Evolutionary conservation across 2,113 vertebrate genomes (phyloP), one percentile per base, ranked within the genome.

Genomic region (Aix galericulata): DNA sequence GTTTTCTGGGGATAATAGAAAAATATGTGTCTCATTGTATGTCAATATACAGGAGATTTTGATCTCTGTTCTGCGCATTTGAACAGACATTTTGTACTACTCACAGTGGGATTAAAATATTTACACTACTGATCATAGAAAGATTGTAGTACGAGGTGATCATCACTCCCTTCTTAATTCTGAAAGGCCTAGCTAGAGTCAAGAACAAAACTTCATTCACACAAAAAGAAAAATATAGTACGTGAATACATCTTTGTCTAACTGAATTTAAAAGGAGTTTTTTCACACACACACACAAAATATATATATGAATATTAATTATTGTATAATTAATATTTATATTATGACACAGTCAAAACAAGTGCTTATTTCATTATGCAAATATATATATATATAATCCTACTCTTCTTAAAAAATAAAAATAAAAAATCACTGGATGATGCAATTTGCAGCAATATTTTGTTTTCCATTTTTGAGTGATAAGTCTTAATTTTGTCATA

Each of bases 401-500:
- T 34, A 34, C 1, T 64, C 3, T 72, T 36, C n/a, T 77, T 69
- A 44, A 29, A 44, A 56, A 44, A 22, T 32, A 75, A 73, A 31
- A 50, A 73, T n/a, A 50, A 3, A 50, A n/a, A 40, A 62, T 56
- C 20, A 18, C 14, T 64, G 76, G 8, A 13, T 66, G 3, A 29
- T 85, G 40, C 69, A 42, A 42, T 46, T 81, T 82, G 4, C 18
- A 82, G 38, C 32, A 13, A 72, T 86, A 64, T 88, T 95, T 89
- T 93, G 8, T 86, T 82, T 87, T 29, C 34, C 60, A 62, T 14
- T 71, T 32, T 31, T 91, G 92, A 94, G 23, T 18, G n/a, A 85
- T 58, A 81, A 32, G 21, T 83, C 15, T 55, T 46, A 12, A 93
- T 97, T 76, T 95, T 93, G 74, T 91, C 68, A 38, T 34, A 78